These are phyloP conservation scores for Tricholaema leucomelas DNA, from an alignment of 2,113 vertebrate genomes.

Conservation along the genomic window DNA sequence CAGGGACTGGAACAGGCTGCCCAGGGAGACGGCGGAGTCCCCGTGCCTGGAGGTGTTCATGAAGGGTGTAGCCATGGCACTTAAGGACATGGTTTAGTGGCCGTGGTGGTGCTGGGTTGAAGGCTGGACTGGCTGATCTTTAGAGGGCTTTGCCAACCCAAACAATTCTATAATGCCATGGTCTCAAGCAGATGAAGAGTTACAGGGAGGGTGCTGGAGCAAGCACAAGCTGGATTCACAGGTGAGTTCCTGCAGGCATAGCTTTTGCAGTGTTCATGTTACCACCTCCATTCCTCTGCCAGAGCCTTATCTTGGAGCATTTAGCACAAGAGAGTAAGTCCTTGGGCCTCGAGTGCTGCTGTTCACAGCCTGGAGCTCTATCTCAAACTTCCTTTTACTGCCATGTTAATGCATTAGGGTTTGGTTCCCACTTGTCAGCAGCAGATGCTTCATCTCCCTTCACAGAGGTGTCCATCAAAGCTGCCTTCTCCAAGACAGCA, in stretches of 20 bases:
- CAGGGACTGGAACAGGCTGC: no score
- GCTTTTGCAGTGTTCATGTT: neutral
- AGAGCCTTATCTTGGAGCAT: neutral
- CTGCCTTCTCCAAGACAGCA: neutral
- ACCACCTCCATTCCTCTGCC: neutral
- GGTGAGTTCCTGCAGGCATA: neutral
- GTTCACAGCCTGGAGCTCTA: neutral
- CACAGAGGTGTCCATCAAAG: neutral
- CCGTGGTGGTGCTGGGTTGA: no score
- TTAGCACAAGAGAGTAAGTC: neutral
- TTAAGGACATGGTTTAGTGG: no score
- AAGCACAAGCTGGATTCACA: neutral
- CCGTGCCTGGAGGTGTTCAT: no score
- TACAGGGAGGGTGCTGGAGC: neutral
- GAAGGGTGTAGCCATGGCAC: no score
- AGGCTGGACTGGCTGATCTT: no score
- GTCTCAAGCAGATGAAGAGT: neutral
- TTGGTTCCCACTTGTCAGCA: neutral
- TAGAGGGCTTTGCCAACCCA: no score
- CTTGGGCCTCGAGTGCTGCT: neutral
- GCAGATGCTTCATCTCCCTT: neutral
- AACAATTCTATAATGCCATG: no score
- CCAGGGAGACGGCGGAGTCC: no score
- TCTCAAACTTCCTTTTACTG: neutral
- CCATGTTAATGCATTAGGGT: neutral